Evolutionary conservation across 2,113 vertebrate species (phyloP), one percentile per base, ranked within the genome.

Genomic region (Elgaria multicarinata): DNA sequence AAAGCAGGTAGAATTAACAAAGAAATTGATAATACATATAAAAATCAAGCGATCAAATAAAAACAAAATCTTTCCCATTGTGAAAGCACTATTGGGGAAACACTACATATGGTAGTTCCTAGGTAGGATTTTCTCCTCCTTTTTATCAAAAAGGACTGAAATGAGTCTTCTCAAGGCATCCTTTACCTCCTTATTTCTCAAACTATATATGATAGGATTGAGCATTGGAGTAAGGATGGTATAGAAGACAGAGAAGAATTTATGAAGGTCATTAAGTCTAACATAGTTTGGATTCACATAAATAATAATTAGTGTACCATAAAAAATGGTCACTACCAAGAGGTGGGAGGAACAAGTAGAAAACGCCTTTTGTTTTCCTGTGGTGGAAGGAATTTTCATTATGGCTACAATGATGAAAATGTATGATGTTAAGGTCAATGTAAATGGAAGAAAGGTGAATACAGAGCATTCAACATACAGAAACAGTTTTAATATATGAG

Each of bases 291-390:
- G 71, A 14, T 42, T 13, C 12, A 85, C 13, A 36, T 89, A 92
- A 13, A 83, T 83, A 72, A 72, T 67, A 6, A 83, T 87, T 26
- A 74, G 62, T 12, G 87, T 53, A 1, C 67, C 84, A 83, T 92
- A 92, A 64, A 90, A 92, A n/a, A 92, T 78, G 10, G 55, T 64
- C 9, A 81, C 79, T 39, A 81, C 55, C n/a, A 81, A 22, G 18
- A 81, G 79, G n/a, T 62, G 58, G 18, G 58, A 62, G 58, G 58
- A 62, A 20, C 58, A 62, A 62, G 58, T 62, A 20, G 58, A 62
- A 62, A 62, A 62, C 22, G 58, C 58, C 58, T 62, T 62, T 62
- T 62, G 58, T 3, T 62, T 62, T 20, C 58, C 18, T 20, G 58
- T 62, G 58, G 58, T 62, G 58, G 58, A 62, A 4, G 58, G 58